Percentiles rank a stretch among this genome's conserved stretches.
Evolutionary conservation across 2,888 invertebrate genomes (phyloP).

Genomic region (Caenorhabditis auriculariae): DNA sequence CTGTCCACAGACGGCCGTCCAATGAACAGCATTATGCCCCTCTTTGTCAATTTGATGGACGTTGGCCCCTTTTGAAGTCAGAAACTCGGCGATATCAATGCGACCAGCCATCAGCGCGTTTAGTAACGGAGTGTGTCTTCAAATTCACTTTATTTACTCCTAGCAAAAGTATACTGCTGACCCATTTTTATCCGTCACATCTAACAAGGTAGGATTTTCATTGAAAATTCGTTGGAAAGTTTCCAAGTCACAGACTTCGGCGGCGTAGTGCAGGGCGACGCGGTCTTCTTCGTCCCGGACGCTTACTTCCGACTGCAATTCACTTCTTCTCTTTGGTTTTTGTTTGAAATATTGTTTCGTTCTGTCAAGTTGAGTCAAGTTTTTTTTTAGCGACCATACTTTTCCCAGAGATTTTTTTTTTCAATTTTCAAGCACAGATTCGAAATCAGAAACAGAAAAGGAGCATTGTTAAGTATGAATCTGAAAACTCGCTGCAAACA

Average conservation of each 20-base stretch:
- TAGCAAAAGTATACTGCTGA: slow-evolving; percentile 11
- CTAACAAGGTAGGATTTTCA: slow-evolving; percentile 80
- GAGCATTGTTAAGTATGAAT: not conserved
- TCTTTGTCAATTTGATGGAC: slow-evolving; percentile 88
- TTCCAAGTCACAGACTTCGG: slow-evolving; percentile 72
- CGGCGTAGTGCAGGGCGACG: slow-evolving; percentile 91
- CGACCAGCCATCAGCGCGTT: slow-evolving; percentile 92
- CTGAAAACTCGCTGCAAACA: not conserved
- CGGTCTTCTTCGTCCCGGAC: slow-evolving; percentile 55
- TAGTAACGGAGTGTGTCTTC: slow-evolving; percentile 82
- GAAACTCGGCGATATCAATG: slow-evolving; percentile 80
- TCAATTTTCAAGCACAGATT: not conserved
- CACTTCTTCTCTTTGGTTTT: too few species aligned
- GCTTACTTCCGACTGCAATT: slow-evolving; percentile 21
- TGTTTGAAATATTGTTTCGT: not conserved
- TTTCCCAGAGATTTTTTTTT: too few species aligned
- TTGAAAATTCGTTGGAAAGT: slow-evolving; percentile 75
- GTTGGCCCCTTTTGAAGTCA: slow-evolving; percentile 83
- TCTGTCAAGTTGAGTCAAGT: not conserved
- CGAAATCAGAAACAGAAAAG: not conserved
- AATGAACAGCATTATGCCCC: slow-evolving; percentile 91
- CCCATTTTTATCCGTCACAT: slow-evolving; percentile 86
- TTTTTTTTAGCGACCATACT: too few species aligned
- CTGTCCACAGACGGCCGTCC: slow-evolving; percentile 78
- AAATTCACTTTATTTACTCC: not conserved